Base-by-base conservation (phyloP, 2,888 invertebrate species). In the Spilarctia lutea region DNA sequence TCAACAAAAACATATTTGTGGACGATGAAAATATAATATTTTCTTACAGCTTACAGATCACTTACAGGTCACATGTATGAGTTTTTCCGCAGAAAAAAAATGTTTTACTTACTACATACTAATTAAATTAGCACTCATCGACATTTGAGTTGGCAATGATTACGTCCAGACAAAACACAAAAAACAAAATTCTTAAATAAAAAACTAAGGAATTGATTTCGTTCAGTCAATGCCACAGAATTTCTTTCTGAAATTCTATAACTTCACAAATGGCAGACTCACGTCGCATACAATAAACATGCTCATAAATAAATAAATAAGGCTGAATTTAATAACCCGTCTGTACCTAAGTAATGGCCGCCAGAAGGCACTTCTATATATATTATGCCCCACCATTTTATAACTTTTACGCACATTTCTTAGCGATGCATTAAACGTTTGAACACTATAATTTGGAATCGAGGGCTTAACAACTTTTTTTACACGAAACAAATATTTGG, bases 311-410 rank as follows among this genome's bases (percentile, higher is more conserved):
- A 94, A 94, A 94, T 94, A 95, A 95, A 94, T 94, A 94, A 93
- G 91, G 90, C 91, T 93, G 93, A 93, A 92, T 94, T 93, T 96
- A 96, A 96, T 96, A 95, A 95, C 94, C 94, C 94, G 94, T 89
- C 87, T 83, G 88, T 84, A 80, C 88, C 90, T 94, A 94, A 95
- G 92, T 95, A 95, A 96, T 95, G 94, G 91, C 85, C 93, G 92
- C 95, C 95, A 94, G 94, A 83, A 95, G 95, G 95, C 95, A 95
- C 87, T 87, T 91, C 90, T 92, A 93, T 94, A 94, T 94, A 93
- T 94, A 93, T 94, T 94, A 94, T 90, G 85, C 87, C 86, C 88
- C 87, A 80, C 89, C 89, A 89, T 91, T 93, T 94, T 94, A 91
- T 91, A 93, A 93, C 90, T 92, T 94, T 94, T 93, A 94, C 93